Evolutionary conservation across 1,140 invertebrate genomes (phyloP).

Genomic region (Planococcus citri): DNA sequence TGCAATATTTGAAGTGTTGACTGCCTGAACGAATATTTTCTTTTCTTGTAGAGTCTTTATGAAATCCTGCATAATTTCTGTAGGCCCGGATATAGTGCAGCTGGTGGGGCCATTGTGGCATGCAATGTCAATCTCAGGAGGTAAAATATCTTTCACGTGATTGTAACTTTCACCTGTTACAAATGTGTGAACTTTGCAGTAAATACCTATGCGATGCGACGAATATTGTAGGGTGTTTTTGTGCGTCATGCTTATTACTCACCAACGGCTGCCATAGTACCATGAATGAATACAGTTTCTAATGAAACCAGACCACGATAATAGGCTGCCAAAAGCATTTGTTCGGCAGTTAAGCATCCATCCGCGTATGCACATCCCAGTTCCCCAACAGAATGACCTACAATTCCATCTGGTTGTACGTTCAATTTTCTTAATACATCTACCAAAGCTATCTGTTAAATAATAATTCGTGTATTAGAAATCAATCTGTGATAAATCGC

Average conservation of each 20-base stretch:
- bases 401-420: slow-evolving; percentile 65
- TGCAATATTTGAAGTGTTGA: slow-evolving; percentile 67
- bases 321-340: slow-evolving; percentile 65
- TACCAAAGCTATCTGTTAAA: slow-evolving; percentile 69
- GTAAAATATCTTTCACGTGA: slow-evolving; percentile 43
- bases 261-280: slow-evolving; percentile 25
- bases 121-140: slow-evolving; percentile 58
- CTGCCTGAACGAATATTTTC: slow-evolving; percentile 67
- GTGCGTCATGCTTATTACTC: too few relatives aligned
- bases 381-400: slow-evolving; percentile 81
- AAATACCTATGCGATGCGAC: too few relatives aligned
- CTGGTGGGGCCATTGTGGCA: slow-evolving; percentile 76
- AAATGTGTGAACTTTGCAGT: too few relatives aligned
- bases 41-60: slow-evolving; percentile 53
- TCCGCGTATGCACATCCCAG: slow-evolving; percentile 83
- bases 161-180: slow-evolving; percentile 29
- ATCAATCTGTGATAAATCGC: too few relatives aligned
- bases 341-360: slow-evolving; percentile 65
- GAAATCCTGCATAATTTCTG: slow-evolving; percentile 52
- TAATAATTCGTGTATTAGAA: too few relatives aligned
- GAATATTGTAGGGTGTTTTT: too few relatives aligned
- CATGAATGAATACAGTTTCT: slow-evolving; percentile 39
- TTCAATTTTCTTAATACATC: slow-evolving; percentile 58
- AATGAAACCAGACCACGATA: slow-evolving; percentile 45
- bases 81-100: slow-evolving; percentile 73